phyloP scores from a whole-genome alignment of 2,797 vertebrate genomes.

The Acestrorhynchus altus region DNA sequence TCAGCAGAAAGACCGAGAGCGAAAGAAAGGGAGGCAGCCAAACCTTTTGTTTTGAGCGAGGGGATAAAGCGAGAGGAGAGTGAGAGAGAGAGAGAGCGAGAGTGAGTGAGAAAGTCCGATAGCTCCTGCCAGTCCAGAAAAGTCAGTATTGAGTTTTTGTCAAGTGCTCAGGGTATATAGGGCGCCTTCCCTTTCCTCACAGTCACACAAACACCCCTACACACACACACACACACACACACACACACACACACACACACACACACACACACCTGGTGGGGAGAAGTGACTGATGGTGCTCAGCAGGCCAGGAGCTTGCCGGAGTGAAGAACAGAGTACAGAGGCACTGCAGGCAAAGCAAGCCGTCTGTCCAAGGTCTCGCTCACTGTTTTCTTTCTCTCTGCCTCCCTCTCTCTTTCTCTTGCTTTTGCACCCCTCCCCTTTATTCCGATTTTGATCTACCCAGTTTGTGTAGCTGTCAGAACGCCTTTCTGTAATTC shows the following conservation, averaged over 20 bases:
- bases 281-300: constrained; percentile 75
- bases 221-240: too few species aligned
- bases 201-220: constrained; percentile 46
- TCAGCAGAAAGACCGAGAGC: constrained; percentile 77
- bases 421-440: neutral
- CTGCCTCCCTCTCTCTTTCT: neutral
- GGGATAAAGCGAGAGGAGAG: constrained; percentile 33
- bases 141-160: constrained; percentile 51
- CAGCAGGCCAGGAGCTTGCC: constrained; percentile 64
- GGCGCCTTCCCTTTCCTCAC: constrained; percentile 68
- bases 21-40: neutral
- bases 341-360: constrained; percentile 68
- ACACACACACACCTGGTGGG: constrained; percentile 65
- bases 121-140: constrained; percentile 24
- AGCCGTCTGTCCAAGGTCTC: constrained; percentile 65
- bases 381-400: neutral
- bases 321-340: constrained; percentile 54
- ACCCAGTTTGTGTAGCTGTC: neutral
- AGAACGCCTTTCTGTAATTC: neutral
- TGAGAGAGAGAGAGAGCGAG: constrained; percentile 7
- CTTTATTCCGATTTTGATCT: constrained; percentile 1
- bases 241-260: constrained; percentile 32
- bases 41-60: constrained; percentile 54
- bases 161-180: constrained; percentile 57
- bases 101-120: constrained; percentile 20